phyloP scores from a whole-genome alignment of 2,113 vertebrate species.

The Pterophyllum scalare region DNA sequence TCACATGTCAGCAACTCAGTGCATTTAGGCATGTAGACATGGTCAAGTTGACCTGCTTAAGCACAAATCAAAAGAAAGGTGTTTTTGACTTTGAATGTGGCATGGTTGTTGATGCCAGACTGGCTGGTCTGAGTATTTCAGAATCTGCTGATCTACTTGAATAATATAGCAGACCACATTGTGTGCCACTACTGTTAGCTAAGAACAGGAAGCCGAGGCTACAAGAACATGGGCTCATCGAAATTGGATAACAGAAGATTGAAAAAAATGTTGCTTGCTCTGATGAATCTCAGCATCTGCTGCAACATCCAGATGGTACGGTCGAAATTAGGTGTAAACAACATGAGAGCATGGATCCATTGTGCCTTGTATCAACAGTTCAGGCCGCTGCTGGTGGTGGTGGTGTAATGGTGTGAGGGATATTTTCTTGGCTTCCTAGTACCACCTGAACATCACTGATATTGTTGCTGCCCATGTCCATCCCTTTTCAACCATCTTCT shows the following conservation, averaged over 20 bases:
- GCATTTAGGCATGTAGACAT: too few relatives aligned
- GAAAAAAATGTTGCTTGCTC: neutral
- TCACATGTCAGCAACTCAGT: too few relatives aligned
- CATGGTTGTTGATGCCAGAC: too few relatives aligned
- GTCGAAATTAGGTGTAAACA: neutral
- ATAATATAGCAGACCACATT: too few relatives aligned
- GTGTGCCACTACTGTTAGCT: neutral
- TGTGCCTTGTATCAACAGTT: neutral
- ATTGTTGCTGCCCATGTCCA: neutral
- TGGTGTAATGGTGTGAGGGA: neutral
- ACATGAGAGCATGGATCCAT: neutral
- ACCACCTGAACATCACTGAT: neutral
- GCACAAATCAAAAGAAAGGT: neutral
- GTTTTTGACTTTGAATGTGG: too few relatives aligned
- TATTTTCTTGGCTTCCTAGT: neutral
- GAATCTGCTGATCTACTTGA: too few relatives aligned
- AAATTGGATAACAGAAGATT: neutral
- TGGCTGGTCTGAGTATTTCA: too few relatives aligned
- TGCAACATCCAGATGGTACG: neutral
- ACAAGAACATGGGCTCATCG: neutral
- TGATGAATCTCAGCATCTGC: neutral
- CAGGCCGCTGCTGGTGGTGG: neutral
- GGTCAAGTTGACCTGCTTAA: neutral
- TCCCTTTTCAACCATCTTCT: too few relatives aligned
- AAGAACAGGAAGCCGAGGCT: neutral